phyloP scores from a whole-genome alignment of 2,797 vertebrate species.

The Macropodus opercularis region DNA sequence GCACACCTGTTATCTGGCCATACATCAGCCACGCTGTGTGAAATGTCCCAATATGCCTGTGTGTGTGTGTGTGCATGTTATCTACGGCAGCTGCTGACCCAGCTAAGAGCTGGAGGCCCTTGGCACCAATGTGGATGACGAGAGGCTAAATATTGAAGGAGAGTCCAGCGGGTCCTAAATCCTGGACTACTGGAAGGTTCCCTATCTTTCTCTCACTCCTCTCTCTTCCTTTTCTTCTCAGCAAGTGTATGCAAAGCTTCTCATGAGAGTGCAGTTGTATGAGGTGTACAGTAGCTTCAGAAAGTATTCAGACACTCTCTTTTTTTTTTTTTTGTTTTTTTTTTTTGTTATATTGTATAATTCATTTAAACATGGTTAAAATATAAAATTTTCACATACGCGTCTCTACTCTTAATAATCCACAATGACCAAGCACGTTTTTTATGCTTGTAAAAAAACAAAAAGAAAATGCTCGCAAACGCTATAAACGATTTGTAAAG shows the following conservation, averaged over 20 bases:
- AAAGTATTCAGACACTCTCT: not conserved
- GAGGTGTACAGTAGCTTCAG: slow-evolving; percentile 22
- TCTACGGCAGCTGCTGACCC: slow-evolving; percentile 96
- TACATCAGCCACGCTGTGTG: slow-evolving; percentile 86
- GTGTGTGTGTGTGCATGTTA: slow-evolving; percentile 95
- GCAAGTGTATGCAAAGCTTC: slow-evolving; percentile 71
- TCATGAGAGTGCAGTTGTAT: slow-evolving; percentile 60
- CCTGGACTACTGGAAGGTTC: slow-evolving; percentile 98
- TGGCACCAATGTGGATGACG: slow-evolving; percentile 94
- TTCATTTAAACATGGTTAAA: not conserved
- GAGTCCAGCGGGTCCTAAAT: slow-evolving; percentile 96
- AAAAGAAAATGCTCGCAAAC: not conserved
- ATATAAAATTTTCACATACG: not conserved
- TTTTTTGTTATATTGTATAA: no score
- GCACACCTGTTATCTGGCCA: slow-evolving; percentile 69
- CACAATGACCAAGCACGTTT: not conserved
- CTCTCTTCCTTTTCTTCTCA: slow-evolving; percentile 67
- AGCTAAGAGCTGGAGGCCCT: slow-evolving; percentile 96
- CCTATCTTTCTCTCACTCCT: slow-evolving; percentile 87
- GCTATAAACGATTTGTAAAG: not conserved
- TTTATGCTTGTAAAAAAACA: not conserved
- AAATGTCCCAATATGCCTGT: slow-evolving; percentile 96
- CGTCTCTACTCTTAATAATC: not conserved
- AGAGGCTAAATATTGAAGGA: slow-evolving; percentile 96
- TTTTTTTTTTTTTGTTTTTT: no score